These are phyloP conservation scores for Glaucomys volans DNA, from an alignment of 2,113 vertebrate genomes.

Conservation along the genomic window DNA sequence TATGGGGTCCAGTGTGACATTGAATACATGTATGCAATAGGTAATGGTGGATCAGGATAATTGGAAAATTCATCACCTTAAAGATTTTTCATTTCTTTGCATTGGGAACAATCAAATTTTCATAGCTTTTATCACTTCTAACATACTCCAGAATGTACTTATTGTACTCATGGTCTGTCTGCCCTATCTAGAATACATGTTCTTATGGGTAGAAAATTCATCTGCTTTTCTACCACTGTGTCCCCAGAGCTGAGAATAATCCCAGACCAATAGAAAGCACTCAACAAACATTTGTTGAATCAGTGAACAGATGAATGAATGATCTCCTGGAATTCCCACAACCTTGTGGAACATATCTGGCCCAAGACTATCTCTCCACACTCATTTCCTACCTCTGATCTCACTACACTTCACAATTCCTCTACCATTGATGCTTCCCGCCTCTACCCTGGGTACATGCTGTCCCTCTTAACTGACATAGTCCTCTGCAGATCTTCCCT, in stretches of 20 bases:
- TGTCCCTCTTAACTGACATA: too few relatives aligned
- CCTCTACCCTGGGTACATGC: accelerated
- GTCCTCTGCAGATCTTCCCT: background rate
- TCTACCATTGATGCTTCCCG: accelerated
- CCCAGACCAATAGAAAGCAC: background rate
- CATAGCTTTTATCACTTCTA: background rate
- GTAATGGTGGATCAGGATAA: background rate
- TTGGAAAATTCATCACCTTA: background rate
- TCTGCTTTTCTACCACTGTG: background rate
- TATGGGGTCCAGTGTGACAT: background rate
- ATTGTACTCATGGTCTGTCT: background rate
- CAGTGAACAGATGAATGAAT: background rate
- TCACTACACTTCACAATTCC: background rate
- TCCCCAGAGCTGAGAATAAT: background rate
- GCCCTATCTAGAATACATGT: background rate
- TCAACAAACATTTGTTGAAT: background rate
- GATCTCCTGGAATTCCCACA: background rate
- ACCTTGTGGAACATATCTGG: background rate
- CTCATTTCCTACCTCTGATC: background rate
- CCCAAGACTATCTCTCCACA: background rate
- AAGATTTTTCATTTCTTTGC: background rate
- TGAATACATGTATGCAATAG: background rate
- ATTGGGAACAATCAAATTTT: background rate
- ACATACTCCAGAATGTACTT: background rate
- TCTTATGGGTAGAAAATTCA: background rate